Conservation (phyloP, 2,888 invertebrate genomes). For the Caenorhabditis auriculariae region DNA sequence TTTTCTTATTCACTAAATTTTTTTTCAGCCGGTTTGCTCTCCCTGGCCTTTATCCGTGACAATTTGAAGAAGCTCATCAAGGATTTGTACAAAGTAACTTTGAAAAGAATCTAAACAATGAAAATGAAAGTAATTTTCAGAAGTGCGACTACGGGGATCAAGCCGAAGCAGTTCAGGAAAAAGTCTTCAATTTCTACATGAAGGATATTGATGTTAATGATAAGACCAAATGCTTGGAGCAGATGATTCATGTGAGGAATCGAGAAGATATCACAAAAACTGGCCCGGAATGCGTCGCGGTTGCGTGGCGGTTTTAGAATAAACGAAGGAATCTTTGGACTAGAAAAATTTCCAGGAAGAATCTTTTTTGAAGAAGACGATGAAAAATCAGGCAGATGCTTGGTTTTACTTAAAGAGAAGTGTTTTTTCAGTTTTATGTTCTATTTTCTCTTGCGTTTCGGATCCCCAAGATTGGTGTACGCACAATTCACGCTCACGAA, state of each 20-base stretch:
- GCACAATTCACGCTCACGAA: no score
- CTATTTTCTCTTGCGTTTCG: background rate
- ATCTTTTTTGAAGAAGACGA: no score
- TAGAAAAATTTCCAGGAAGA: no score
- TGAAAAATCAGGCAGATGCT: no score
- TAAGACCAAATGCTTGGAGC: conserved; percentile 11
- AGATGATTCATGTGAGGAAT: conserved; percentile 26
- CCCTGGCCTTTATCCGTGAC: background rate
- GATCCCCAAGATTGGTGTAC: background rate
- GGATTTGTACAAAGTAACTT: conserved; percentile 2
- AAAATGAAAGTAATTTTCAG: conserved; percentile 5
- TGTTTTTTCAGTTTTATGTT: background rate
- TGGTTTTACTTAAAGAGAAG: no score
- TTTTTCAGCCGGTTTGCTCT: no score
- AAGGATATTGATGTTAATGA: conserved; percentile 10
- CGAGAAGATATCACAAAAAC: no score
- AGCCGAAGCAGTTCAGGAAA: conserved; percentile 6
- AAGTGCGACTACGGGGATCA: conserved; percentile 32
- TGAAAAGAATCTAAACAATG: conserved; percentile 1
- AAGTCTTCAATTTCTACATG: conserved; percentile 17
- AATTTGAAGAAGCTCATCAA: background rate
- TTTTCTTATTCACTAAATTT: no score
- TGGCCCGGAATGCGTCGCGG: no score
- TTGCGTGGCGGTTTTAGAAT: no score
- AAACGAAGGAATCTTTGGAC: no score